Evolutionary conservation across 2,113 vertebrate species (phyloP).

Genomic region (Perccottus glenii): DNA sequence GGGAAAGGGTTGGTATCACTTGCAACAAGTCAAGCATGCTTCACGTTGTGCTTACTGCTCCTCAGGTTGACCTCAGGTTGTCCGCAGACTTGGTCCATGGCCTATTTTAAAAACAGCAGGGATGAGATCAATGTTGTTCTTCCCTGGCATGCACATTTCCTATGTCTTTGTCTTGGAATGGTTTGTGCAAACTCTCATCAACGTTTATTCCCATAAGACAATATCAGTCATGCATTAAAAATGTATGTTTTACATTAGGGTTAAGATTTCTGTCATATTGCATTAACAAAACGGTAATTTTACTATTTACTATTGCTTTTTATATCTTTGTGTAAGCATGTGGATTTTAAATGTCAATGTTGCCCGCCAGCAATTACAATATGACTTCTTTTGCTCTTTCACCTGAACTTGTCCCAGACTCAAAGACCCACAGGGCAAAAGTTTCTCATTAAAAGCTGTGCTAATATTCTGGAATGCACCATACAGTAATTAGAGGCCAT

Average conservation of each 20-base stretch:
- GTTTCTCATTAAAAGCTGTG: conserved; percentile 42
- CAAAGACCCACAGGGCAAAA: conserved; percentile 18
- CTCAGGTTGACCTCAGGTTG: conserved; percentile 36
- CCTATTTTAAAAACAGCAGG: conserved; percentile 61
- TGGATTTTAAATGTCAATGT: neutral
- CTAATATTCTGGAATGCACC: conserved; percentile 62
- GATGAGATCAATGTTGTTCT: conserved; percentile 70
- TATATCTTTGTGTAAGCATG: neutral
- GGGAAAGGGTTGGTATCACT: conserved; percentile 41
- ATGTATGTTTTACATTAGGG: no score
- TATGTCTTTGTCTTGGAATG: conserved; percentile 4
- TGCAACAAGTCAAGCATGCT: conserved; percentile 44
- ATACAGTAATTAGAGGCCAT: conserved; percentile 51
- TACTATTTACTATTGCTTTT: no score
- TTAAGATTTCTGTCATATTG: no score
- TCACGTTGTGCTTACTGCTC: conserved; percentile 31
- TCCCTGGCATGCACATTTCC: conserved; percentile 17
- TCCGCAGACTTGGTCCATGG: conserved; percentile 59
- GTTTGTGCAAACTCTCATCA: conserved; percentile 23
- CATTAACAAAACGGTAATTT: conserved; percentile 8
- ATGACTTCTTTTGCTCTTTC: conserved; percentile 12
- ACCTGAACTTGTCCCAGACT: conserved; percentile 16
- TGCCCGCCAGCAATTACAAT: neutral
- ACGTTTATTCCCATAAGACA: conserved; percentile 30
- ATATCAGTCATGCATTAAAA: conserved; percentile 1